phyloP scores from a whole-genome alignment of 2,797 vertebrate species.

The Lerista edwardsae region DNA sequence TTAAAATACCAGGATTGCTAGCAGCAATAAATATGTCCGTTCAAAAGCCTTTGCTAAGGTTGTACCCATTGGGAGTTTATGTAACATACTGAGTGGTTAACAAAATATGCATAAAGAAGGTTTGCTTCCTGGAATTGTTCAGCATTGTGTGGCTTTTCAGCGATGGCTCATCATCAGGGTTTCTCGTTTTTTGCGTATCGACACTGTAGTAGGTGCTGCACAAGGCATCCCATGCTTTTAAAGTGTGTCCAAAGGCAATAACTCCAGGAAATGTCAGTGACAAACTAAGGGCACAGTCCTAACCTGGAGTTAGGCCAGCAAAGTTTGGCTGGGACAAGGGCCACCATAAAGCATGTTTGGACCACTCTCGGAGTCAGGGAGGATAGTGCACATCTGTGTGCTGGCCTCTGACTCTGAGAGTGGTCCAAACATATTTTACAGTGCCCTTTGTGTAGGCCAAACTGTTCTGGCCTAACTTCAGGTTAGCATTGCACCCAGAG shows the following conservation, averaged over 20 bases:
- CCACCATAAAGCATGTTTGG: too few relatives aligned
- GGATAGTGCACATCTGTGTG: too few relatives aligned
- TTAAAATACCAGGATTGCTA: conserved; percentile 63
- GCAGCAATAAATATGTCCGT: conserved; percentile 59
- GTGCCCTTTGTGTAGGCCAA: too few relatives aligned
- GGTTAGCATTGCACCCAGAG: too few relatives aligned
- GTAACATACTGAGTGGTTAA: conserved; percentile 59
- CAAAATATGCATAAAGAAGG: conserved; percentile 43
- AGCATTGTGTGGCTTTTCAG: conserved; percentile 45
- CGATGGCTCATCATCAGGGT: conserved; percentile 60
- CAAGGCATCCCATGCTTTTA: neutral
- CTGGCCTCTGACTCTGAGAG: too few relatives aligned
- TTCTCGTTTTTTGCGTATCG: conserved; percentile 9
- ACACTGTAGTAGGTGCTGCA: neutral
- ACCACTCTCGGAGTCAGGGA: too few relatives aligned
- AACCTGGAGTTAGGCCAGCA: too few relatives aligned
- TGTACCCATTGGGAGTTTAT: conserved; percentile 58
- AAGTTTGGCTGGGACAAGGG: too few relatives aligned
- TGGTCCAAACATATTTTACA: too few relatives aligned
- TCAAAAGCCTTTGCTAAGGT: conserved; percentile 47
- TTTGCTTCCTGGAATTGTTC: conserved; percentile 52
- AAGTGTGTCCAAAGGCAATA: neutral
- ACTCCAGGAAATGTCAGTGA: conserved; percentile 39
- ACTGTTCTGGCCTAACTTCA: too few relatives aligned
- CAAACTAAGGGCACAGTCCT: too few relatives aligned